phyloP scores from a whole-genome alignment of 2,797 vertebrate species.

The Delichon dasypus region DNA sequence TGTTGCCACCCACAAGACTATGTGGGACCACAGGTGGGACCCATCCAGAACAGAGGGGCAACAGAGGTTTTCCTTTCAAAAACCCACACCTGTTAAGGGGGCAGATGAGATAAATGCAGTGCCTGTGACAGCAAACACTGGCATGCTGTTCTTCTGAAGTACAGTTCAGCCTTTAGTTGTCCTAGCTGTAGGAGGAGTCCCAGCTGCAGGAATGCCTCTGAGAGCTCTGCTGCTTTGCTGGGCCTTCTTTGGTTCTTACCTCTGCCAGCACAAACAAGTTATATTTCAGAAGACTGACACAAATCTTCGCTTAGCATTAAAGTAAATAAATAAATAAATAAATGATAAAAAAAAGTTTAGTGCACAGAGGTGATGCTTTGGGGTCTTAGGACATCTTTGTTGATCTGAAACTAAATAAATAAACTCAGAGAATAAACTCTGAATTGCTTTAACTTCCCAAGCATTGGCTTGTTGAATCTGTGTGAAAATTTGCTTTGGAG shows the following conservation, averaged over 20 bases:
- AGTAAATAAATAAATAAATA: background rate
- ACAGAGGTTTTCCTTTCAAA: background rate
- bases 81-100: background rate
- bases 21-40: background rate
- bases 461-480: background rate
- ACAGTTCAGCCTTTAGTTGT: background rate
- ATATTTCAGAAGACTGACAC: background rate
- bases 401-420: background rate
- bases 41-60: background rate
- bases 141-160: background rate
- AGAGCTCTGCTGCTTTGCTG: background rate
- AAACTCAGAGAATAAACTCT: background rate
- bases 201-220: background rate
- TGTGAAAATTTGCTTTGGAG: background rate
- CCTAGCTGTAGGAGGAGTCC: background rate
- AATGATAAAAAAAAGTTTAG: background rate
- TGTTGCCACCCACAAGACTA: background rate
- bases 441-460: background rate
- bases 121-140: background rate
- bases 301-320: background rate
- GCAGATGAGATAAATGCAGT: background rate
- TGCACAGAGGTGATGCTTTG: background rate
- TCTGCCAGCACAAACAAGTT: background rate
- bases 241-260: background rate
- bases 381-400: background rate